A percentile compares a stretch with the other conserved stretches of the same genome.
Conservation (phyloP, 2,113 vertebrate species). For the Gallinago paraguaiae region DNA sequence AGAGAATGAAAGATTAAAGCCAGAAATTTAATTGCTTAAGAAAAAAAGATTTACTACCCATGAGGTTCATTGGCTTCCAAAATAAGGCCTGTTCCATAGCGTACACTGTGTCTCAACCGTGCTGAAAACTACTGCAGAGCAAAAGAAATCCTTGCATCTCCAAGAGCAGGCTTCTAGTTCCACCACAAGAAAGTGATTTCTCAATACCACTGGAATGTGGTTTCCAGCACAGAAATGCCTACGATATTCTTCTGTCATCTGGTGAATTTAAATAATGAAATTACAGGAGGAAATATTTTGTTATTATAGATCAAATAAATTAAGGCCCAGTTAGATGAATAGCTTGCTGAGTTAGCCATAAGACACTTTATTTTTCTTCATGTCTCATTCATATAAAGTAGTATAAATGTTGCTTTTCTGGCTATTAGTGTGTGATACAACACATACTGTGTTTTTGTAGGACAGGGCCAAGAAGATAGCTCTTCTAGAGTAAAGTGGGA, state of each 20-base stretch:
- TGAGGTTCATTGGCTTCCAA: slow-evolving; percentile 19
- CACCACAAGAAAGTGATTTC: slow-evolving; percentile 61
- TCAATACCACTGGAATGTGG: slow-evolving; percentile 40
- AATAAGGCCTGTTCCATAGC: slow-evolving; percentile 20
- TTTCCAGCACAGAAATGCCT: slow-evolving; percentile 42
- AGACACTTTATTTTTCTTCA: slow-evolving; percentile 34
- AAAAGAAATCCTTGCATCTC: slow-evolving; percentile 35
- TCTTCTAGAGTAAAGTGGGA: background rate
- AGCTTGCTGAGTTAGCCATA: slow-evolving; percentile 43
- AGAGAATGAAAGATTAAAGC: slow-evolving; percentile 54
- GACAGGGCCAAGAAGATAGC: background rate
- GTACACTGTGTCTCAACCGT: background rate
- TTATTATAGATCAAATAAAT: slow-evolving; percentile 46
- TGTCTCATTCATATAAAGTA: slow-evolving; percentile 31
- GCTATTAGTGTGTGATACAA: slow-evolving; percentile 22
- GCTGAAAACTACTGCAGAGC: background rate
- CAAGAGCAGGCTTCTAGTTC: slow-evolving; percentile 23
- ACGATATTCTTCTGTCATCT: slow-evolving; percentile 36
- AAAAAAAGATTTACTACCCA: slow-evolving; percentile 51
- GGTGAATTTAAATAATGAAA: slow-evolving; percentile 44
- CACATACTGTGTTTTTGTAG: background rate
- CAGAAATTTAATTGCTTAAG: slow-evolving; percentile 41
- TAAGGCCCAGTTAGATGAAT: slow-evolving; percentile 14
- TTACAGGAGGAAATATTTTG: slow-evolving; percentile 47
- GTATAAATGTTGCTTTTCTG: slow-evolving; percentile 30